Percentiles rank a stretch among this genome's conserved stretches.
These are phyloP conservation scores for Rhodinocichla rosea DNA, from an alignment of 2,113 vertebrate species.

Conservation along the genomic window DNA sequence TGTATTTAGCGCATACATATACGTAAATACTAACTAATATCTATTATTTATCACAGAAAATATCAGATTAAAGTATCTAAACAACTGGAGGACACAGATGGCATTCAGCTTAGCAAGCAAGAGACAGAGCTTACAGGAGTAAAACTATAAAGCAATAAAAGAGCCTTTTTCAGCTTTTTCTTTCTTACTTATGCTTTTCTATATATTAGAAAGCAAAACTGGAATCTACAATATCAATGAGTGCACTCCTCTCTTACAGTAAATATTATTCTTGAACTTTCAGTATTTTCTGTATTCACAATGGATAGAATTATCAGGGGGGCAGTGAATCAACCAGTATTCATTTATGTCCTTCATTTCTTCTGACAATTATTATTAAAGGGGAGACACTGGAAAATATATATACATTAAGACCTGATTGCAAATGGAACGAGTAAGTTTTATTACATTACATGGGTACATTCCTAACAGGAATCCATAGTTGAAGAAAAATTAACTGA, in stretches of 20 bases:
- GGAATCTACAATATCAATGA: neutral
- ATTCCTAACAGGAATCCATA: conserved; percentile 27
- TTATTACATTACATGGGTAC: neutral
- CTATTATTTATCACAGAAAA: neutral
- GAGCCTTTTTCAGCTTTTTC: neutral
- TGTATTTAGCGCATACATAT: neutral
- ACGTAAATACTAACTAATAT: neutral
- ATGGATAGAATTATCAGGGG: neutral
- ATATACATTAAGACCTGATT: neutral
- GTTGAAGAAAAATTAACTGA: conserved; percentile 63
- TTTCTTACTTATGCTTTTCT: neutral
- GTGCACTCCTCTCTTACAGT: neutral
- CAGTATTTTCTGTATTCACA: neutral
- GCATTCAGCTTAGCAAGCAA: neutral
- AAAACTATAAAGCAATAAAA: neutral
- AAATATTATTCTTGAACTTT: neutral
- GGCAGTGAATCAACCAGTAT: neutral
- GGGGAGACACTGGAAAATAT: neutral
- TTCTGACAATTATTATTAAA: conserved; percentile 33
- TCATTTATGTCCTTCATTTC: neutral
- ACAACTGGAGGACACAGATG: neutral
- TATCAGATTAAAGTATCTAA: neutral
- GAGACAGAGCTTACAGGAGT: neutral
- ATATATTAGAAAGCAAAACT: neutral
- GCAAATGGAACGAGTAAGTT: neutral